Conservation (phyloP, 1,140 invertebrate species). For the Sesamia nonagrioides region DNA sequence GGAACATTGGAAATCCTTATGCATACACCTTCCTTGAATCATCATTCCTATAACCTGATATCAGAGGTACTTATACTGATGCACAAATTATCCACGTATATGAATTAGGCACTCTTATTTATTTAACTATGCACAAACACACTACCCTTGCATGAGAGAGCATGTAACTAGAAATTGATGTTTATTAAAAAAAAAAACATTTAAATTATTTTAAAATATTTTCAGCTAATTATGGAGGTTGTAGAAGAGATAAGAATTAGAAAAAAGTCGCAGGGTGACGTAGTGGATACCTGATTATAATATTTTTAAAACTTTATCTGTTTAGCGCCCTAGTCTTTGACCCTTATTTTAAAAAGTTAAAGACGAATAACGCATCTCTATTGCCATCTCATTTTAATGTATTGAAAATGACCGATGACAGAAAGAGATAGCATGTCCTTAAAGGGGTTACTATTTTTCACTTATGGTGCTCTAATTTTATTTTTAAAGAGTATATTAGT, state of each 20-base stretch:
- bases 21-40: too few species aligned
- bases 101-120: constrained; percentile 1
- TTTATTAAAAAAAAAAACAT: constrained; percentile 32
- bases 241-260: constrained; percentile 86
- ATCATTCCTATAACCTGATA: background rate
- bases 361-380: background rate
- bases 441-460: constrained; percentile 37
- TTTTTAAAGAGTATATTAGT: constrained; percentile 53
- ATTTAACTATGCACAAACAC: constrained; percentile 18
- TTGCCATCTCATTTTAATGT: constrained; percentile 22
- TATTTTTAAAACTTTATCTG: constrained; percentile 5
- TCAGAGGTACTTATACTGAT: background rate
- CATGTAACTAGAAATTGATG: constrained; percentile 47
- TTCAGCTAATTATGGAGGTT: constrained; percentile 86
- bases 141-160: constrained; percentile 55
- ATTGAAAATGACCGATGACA: constrained; percentile 17
- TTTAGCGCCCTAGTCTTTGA: constrained; percentile 58
- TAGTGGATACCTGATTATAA: constrained; percentile 71
- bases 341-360: background rate
- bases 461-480: constrained; percentile 65
- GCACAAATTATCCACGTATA: background rate
- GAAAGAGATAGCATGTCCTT: background rate
- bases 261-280: constrained; percentile 83
- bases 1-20: constrained; percentile 3
- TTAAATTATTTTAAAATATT: constrained; percentile 72